Conservation (phyloP, 1,140 invertebrate genomes). For the Steinernema khuongi region DNA sequence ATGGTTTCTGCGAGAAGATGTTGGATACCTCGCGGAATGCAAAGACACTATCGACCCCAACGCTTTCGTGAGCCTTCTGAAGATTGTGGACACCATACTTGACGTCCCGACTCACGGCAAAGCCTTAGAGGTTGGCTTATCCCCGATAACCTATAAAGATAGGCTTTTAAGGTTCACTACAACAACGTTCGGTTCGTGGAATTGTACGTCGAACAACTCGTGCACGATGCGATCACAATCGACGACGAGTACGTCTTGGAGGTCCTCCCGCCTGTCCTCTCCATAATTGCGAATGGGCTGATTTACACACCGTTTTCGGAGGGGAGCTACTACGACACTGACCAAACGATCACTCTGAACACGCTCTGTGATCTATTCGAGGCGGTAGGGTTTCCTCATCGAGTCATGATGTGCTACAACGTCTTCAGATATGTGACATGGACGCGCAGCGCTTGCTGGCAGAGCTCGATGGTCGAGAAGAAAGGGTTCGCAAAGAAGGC, state of each 20-base stretch:
- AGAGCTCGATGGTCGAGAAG: neutral
- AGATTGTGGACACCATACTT: neutral
- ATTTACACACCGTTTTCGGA: neutral
- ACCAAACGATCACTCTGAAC: neutral
- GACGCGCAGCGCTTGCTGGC: neutral
- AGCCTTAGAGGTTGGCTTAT: neutral
- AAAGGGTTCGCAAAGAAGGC: neutral
- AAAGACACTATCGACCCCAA: neutral
- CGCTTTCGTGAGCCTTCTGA: neutral
- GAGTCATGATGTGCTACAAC: neutral
- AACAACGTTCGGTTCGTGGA: neutral
- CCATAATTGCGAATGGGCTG: neutral
- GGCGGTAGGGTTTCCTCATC: neutral
- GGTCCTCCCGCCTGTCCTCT: neutral
- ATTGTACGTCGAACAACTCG: neutral
- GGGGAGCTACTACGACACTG: neutral
- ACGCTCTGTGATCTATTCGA: neutral
- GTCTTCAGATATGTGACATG: neutral
- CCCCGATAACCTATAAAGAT: neutral
- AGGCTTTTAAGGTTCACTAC: neutral
- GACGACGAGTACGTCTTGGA: neutral
- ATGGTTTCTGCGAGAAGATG: neutral
- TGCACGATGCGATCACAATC: neutral
- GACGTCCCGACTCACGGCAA: neutral
- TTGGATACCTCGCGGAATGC: neutral